Conservation (phyloP, 1,140 invertebrate species). For the Protaetia brevitarsis region DNA sequence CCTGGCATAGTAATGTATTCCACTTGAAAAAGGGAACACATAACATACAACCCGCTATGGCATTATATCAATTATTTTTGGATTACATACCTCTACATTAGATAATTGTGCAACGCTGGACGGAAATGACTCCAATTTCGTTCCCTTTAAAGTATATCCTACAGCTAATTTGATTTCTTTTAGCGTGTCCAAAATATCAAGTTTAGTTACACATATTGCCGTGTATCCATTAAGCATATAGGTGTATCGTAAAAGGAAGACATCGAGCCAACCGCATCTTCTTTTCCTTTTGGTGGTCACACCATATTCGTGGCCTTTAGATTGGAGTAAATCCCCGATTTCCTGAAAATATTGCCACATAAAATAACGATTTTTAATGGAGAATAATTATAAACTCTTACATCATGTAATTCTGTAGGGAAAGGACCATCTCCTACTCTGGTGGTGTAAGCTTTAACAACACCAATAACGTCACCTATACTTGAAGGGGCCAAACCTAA, state of each 20-base stretch:
- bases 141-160: slow-evolving; percentile 78
- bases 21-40: slow-evolving; percentile 70
- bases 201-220: slow-evolving; percentile 88
- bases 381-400: slow-evolving; percentile 48
- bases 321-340: slow-evolving; percentile 78
- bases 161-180: slow-evolving; percentile 60
- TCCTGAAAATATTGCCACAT: slow-evolving; percentile 64
- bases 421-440: slow-evolving; percentile 97
- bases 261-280: slow-evolving; percentile 98
- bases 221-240: slow-evolving; percentile 93
- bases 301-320: slow-evolving; percentile 86
- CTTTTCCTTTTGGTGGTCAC: slow-evolving; percentile 94
- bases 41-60: too few species aligned
- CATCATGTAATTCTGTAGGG: slow-evolving; percentile 88
- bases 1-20: slow-evolving; percentile 90
- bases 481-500: slow-evolving; percentile 87
- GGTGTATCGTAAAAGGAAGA: slow-evolving; percentile 86
- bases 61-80: too few species aligned
- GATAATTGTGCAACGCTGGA: slow-evolving; percentile 69
- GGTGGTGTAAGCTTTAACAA: slow-evolving; percentile 98
- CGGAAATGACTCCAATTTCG: slow-evolving; percentile 74
- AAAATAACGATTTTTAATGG: neutral
- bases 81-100: slow-evolving; percentile 69
- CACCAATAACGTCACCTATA: slow-evolving; percentile 91
- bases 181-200: slow-evolving; percentile 94